Evolutionary conservation across 2,797 vertebrate genomes (phyloP).

Genomic region (Peromyscus aztecus): DNA sequence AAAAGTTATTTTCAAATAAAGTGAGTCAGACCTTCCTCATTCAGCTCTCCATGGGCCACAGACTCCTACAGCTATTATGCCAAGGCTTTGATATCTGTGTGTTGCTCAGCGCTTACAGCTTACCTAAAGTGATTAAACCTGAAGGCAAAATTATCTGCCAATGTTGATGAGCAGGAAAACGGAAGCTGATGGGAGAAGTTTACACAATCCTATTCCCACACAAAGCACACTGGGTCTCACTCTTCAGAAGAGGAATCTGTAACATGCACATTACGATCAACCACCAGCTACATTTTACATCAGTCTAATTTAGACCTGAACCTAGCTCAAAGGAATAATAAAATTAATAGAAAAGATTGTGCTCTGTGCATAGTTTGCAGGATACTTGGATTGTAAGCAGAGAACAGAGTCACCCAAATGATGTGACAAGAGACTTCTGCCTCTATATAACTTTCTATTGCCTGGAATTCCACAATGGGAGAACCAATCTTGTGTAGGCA

Average conservation of each 20-base stretch:
- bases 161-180: conserved; percentile 53
- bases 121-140: conserved; percentile 68
- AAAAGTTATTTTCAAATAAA: conserved; percentile 79
- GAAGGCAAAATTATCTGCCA: conserved; percentile 64
- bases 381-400: not conserved
- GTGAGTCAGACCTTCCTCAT: conserved; percentile 39
- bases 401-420: not conserved
- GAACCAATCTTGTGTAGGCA: not conserved
- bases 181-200: conserved; percentile 59
- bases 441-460: not conserved
- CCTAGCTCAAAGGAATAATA: not conserved
- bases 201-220: conserved; percentile 13
- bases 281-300: conserved; percentile 32
- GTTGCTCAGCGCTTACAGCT: not conserved
- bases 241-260: conserved; percentile 45
- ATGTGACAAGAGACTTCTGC: not conserved
- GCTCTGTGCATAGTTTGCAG: not conserved
- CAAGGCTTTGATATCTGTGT: not conserved
- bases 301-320: conserved; percentile 47
- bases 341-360: conserved; percentile 1
- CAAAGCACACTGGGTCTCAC: conserved; percentile 57
- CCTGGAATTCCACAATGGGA: not conserved
- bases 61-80: conserved; percentile 23
- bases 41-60: not conserved
- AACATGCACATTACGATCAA: conserved; percentile 47